Base-by-base conservation (phyloP, 37 sponge, comb jelly and placozoan species). In the Agelas oroides region DNA sequence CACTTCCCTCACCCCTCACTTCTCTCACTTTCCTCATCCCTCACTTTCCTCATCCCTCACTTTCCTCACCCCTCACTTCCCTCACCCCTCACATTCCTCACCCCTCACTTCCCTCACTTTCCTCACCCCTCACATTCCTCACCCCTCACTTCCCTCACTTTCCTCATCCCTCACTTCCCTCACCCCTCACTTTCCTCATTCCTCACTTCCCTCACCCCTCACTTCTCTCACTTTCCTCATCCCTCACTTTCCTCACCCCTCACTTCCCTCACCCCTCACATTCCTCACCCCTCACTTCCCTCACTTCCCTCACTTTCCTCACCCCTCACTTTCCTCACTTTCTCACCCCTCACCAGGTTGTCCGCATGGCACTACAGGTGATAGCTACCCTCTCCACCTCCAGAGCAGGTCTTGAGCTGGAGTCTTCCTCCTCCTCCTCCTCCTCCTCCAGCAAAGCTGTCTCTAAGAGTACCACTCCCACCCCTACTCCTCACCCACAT, bases 321-420 rank as follows among this genome's bases (percentile, higher is more conserved):
- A n/a, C n/a, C n/a, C n/a, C n/a, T n/a, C n/a, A n/a, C 46, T 46
- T 8, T 46, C 8, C 6, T 46, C 8, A 46, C 46, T 8, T 46
- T 46, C 46, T 46, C 8, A 8, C 46, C 46, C 46, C 46, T 46
- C 46, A 46, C 46, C 59, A 90, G 85, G 96, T 95, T 27, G 67
- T 89, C 30, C 27, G 74, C 5, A 82, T 94, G 77, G 90, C 87
- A 3, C 80, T 94, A 5, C 74, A 85, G 54, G 87, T 87, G 53
- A 65, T 89, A 17, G 76, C 89, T n/a, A 65, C 71, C 34, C 84
- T 94, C 66, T 94, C 90, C 24, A 80, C 71, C 61, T 89, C 90
- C 67, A 70, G 67, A n/a, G 94, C 81, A 5, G 84, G 87, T 14
- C 75, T 71, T 21, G 84, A 86, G 53, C 20, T 72, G 31, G 93